Evolutionary conservation across 2,797 vertebrate species (phyloP).

Genomic region (Sebastes hubbsi): DNA sequence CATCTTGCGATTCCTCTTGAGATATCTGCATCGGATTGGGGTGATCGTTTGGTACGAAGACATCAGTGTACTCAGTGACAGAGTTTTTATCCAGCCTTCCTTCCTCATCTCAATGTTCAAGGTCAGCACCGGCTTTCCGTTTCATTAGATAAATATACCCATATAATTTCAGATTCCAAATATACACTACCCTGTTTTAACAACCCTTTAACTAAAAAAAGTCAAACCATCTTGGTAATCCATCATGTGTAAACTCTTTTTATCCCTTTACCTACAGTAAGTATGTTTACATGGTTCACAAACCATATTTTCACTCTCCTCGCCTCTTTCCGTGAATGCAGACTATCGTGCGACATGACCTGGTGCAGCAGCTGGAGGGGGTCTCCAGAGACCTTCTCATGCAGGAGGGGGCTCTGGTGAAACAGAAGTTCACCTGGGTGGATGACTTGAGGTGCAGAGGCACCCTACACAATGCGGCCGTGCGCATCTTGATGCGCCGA

Average conservation of each 20-base stretch:
- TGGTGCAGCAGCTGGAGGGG: slow-evolving; percentile 70
- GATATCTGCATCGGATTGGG: slow-evolving; percentile 82
- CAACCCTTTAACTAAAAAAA: no score
- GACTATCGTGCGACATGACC: slow-evolving; percentile 78
- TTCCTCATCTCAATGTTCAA: slow-evolving; percentile 84
- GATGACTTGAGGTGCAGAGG: slow-evolving; percentile 72
- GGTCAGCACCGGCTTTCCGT: slow-evolving; percentile 55
- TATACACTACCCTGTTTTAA: no score
- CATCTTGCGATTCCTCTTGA: slow-evolving; percentile 81
- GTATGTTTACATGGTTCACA: neutral
- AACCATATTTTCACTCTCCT: neutral
- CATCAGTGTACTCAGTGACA: slow-evolving; percentile 67
- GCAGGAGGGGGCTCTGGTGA: slow-evolving; percentile 60
- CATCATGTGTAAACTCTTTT: neutral
- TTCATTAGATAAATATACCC: neutral
- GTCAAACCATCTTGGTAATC: no score
- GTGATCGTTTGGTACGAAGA: slow-evolving; percentile 82
- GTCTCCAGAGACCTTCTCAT: slow-evolving; percentile 65
- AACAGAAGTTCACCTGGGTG: slow-evolving; percentile 76
- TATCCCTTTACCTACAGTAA: neutral
- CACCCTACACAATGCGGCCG: slow-evolving; percentile 76
- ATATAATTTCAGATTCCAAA: neutral
- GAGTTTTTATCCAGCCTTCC: slow-evolving; percentile 78
- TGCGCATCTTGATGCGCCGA: slow-evolving; percentile 74
- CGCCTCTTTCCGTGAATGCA: neutral